These are phyloP conservation scores for Oscheius myriophilus DNA, from an alignment of 2,888 invertebrate genomes.

Conservation along the genomic window DNA sequence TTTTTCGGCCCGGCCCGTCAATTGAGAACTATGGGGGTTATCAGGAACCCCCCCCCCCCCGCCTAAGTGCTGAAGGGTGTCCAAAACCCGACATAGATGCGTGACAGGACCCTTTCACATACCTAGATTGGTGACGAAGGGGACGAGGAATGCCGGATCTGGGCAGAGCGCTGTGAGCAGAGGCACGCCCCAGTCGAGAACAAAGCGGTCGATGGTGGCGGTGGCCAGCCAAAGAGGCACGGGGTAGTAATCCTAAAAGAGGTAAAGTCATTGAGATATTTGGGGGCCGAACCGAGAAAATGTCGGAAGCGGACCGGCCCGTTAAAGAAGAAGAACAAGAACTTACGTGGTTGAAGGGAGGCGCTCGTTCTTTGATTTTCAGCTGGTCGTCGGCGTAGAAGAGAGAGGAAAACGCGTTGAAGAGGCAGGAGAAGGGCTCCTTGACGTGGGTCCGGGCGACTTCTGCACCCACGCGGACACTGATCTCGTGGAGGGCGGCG, in stretches of 20 bases:
- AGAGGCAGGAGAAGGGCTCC: constrained; percentile 56
- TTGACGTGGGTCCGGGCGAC: constrained; percentile 69
- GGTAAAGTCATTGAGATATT: neutral
- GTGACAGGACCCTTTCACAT: neutral
- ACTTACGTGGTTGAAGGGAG: neutral
- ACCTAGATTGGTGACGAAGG: constrained; percentile 43
- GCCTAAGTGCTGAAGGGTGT: neutral
- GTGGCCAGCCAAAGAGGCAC: constrained; percentile 49
- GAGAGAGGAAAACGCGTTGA: constrained; percentile 57
- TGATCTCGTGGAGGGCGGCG: constrained; percentile 73
- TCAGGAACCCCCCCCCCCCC: too few relatives aligned
- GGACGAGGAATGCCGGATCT: constrained; percentile 51
- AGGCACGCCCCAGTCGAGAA: constrained; percentile 54
- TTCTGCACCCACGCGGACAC: constrained; percentile 74
- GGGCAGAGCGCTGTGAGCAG: constrained; percentile 53
- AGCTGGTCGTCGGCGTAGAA: constrained; percentile 50
- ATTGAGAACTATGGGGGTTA: too few relatives aligned
- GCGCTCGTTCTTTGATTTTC: constrained; percentile 21
- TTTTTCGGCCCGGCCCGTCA: too few relatives aligned
- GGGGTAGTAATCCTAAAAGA: constrained; percentile 37
- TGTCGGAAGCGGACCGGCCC: neutral
- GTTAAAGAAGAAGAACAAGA: neutral
- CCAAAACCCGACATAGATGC: neutral
- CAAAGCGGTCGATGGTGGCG: constrained; percentile 46
- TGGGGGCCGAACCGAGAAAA: constrained; percentile 2